Evolutionary conservation across 2,113 vertebrate genomes (phyloP), one percentile per base, ranked within the genome.

Genomic region (Glaucomys volans): DNA sequence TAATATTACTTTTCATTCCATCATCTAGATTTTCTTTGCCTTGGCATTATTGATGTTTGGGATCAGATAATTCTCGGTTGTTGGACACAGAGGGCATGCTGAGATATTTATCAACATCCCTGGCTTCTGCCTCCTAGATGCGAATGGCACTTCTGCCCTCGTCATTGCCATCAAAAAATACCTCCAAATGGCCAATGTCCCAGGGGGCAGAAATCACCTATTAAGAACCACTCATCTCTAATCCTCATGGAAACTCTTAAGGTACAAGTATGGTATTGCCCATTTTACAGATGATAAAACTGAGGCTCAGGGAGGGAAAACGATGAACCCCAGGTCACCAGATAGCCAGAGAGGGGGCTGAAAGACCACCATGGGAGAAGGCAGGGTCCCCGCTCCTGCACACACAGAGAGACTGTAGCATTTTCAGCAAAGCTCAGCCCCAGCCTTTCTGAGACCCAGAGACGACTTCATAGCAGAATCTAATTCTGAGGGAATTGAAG

Each of bases 401-500:
- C 4, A 10, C 22, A 1, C 2, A 71, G 75, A 30, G 37, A 57
- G 0, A 26, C 8, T 6, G 37, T 10, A 40, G 42, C 2, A 0
- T 28, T 74, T 6, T 0, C 20, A 40, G 50, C 32, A 28, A 76
- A 71, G 32, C 2, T 0, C 1, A 0, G n/a, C 30, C 66, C 10
- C 0, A 0, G n/a, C 57, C 64, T 37, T 26, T 0, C 5, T 0
- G 3, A 90, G 67, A 83, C 57, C 93, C 74, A 13, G 91, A 71
- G 50, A 4, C 4, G 22, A 92, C 96, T 35, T 66, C 91, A 7
- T 85, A 12, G 89, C 80, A n/a, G 81, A 84, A n/a, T 44, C 37
- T 0, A 4, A 52, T 90, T 91, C 93, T 79, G 84, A 82, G 90
- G 6, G 94, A 40, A 93, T 62, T n/a, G 77, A 94, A 91, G 95